phyloP scores from a whole-genome alignment of 1,140 invertebrate genomes.

The Limonius californicus region DNA sequence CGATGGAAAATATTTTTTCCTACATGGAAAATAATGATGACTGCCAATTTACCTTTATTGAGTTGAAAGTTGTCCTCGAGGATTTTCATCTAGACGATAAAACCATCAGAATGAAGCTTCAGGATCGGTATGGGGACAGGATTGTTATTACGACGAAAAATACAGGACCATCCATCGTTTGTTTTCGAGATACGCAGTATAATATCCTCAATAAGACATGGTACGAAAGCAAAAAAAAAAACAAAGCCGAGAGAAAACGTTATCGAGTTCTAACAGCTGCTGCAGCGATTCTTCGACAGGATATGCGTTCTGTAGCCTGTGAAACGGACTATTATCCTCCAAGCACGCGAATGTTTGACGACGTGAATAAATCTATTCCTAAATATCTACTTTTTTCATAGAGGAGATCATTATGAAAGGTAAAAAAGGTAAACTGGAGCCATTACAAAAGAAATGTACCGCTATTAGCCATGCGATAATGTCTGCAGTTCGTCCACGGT shows the following conservation, averaged over 20 bases:
- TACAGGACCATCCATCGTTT: constrained; percentile 10
- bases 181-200: neutral
- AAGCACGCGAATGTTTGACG: constrained; percentile 14
- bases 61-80: neutral
- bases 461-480: constrained; percentile 39
- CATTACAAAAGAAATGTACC: constrained; percentile 37
- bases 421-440: constrained; percentile 26
- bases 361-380: constrained; percentile 35
- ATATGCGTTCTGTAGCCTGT: constrained; percentile 1
- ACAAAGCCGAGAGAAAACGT: neutral
- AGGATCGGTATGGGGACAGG: constrained; percentile 37
- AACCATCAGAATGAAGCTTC: constrained; percentile 39
- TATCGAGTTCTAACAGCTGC: constrained; percentile 13
- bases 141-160: constrained; percentile 42
- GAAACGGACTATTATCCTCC: constrained; percentile 2
- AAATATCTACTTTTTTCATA: constrained; percentile 35
- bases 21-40: constrained; percentile 44
- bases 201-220: neutral
- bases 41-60: constrained; percentile 15
- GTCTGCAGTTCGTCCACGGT: constrained; percentile 32
- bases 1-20: constrained; percentile 41
- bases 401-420: constrained; percentile 34
- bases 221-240: constrained; percentile 17
- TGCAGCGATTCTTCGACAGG: constrained; percentile 15
- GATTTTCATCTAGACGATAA: constrained; percentile 34